Conservation (phyloP, 2,113 vertebrate species). For the Peromyscus maniculatus region DNA sequence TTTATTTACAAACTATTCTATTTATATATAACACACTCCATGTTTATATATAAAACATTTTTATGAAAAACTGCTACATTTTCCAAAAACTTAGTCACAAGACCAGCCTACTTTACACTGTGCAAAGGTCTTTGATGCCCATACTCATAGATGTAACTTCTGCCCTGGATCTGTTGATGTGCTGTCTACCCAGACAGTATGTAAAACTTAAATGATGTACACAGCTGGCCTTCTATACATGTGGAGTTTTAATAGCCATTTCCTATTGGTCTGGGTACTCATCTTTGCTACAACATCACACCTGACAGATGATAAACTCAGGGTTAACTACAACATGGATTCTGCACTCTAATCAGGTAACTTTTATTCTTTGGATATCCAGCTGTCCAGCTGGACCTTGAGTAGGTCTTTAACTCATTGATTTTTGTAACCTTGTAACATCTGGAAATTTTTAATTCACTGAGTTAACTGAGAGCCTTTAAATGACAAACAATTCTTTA, state of each 20-base stretch:
- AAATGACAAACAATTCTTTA: background rate
- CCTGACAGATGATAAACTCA: background rate
- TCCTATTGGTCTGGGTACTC: background rate
- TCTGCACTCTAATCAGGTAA: background rate
- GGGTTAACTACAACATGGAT: background rate
- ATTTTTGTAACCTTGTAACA: background rate
- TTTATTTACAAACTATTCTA: background rate
- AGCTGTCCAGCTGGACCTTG: background rate
- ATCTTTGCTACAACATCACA: background rate
- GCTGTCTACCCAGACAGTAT: background rate
- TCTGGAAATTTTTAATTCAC: conserved; percentile 15
- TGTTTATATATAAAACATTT: background rate
- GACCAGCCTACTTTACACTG: background rate
- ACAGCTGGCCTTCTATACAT: background rate
- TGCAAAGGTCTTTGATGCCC: background rate
- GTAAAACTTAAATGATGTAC: background rate
- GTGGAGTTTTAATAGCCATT: background rate
- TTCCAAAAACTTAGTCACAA: background rate
- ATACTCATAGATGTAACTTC: background rate
- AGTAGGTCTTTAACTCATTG: background rate
- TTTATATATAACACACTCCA: background rate
- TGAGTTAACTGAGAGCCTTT: background rate
- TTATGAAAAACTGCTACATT: background rate
- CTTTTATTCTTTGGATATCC: background rate
- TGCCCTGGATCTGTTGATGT: background rate